A percentile compares a stretch with the other conserved stretches of the same genome.
These are phyloP conservation scores for Neotragus pygmaeus DNA, from an alignment of 2,113 vertebrate genomes.

Conservation along the genomic window DNA sequence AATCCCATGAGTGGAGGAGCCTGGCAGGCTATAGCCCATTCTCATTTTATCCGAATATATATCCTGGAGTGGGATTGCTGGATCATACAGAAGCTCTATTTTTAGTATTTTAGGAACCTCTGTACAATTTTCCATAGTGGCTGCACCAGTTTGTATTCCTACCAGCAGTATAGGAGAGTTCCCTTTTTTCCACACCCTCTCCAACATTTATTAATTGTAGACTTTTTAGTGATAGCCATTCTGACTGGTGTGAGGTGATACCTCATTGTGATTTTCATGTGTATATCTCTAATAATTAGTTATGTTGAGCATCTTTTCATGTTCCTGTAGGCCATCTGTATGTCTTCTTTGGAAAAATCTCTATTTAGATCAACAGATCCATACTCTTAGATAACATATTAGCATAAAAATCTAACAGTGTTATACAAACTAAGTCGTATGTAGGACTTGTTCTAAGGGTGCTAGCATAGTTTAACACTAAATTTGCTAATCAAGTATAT, in stretches of 20 bases:
- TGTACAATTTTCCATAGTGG: background rate
- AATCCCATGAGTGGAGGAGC: background rate
- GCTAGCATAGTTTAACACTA: background rate
- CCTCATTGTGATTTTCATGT: background rate
- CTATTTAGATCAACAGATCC: background rate
- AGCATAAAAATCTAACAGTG: background rate
- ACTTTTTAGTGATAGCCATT: background rate
- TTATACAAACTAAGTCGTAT: background rate
- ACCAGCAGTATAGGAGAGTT: background rate
- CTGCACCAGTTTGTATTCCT: background rate
- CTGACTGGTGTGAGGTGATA: background rate
- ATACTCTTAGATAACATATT: background rate
- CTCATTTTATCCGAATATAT: background rate
- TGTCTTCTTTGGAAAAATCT: background rate
- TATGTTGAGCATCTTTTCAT: background rate
- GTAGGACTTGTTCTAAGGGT: background rate
- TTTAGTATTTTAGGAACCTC: background rate
- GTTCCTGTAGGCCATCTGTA: background rate
- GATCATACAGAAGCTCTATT: background rate
- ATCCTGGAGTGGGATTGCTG: background rate
- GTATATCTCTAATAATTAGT: background rate
- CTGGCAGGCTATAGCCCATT: background rate
- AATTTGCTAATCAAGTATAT: background rate
- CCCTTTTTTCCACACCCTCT: background rate
- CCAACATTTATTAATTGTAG: background rate